Conservation (phyloP, 2,113 vertebrate species). For the Percina caprodes region DNA sequence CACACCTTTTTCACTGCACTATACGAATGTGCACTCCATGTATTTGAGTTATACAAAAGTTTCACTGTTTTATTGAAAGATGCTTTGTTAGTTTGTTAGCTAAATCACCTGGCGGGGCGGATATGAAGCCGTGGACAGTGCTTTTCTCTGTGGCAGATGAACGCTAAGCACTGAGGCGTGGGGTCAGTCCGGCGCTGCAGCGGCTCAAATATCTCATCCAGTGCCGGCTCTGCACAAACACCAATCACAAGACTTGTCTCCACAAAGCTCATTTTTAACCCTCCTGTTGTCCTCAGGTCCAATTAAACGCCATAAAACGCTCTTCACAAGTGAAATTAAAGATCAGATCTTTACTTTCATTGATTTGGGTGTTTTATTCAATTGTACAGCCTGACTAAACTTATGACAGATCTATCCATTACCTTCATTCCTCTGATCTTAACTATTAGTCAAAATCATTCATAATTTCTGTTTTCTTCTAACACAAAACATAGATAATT, state of each 20-base stretch:
- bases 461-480: no score
- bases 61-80: background rate
- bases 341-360: no score
- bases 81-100: background rate
- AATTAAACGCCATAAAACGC: no score
- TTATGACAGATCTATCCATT: no score
- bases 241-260: background rate
- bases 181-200: conserved; percentile 45
- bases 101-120: conserved; percentile 88
- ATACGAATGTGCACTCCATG: background rate
- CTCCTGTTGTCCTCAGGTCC: no score
- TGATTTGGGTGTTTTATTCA: no score
- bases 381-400: no score
- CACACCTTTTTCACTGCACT: background rate
- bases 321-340: no score
- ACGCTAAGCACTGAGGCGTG: conserved; percentile 67
- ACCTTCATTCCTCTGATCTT: no score
- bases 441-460: no score
- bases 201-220: conserved; percentile 84
- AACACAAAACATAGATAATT: no score
- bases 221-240: conserved; percentile 76
- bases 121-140: conserved; percentile 82
- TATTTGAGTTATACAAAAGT: background rate
- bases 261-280: no score
- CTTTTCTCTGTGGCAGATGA: conserved; percentile 82